These are phyloP conservation scores for Dreissena polymorpha DNA, from an alignment of 1,140 invertebrate species.

Conservation along the genomic window DNA sequence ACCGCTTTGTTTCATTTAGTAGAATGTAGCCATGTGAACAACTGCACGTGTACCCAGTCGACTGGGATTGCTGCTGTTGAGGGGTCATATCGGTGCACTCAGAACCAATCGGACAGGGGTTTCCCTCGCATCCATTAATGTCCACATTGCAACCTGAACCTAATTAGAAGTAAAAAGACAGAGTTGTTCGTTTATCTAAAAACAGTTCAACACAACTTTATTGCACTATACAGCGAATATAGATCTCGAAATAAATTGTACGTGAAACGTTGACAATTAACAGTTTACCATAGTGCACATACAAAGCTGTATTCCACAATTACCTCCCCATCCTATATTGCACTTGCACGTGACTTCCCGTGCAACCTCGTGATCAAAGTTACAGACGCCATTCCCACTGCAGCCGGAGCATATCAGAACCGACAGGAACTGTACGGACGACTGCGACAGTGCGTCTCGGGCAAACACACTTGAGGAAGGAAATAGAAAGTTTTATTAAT, in stretches of 20 bases:
- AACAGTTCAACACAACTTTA: neutral
- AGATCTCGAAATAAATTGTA: neutral
- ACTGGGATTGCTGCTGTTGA: neutral
- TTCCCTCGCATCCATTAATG: conserved; percentile 14
- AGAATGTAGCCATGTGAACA: neutral
- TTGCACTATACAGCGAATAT: neutral
- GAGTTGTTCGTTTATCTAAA: neutral
- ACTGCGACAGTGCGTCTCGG: too few species aligned
- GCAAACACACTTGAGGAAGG: too few species aligned
- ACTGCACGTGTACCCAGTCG: neutral
- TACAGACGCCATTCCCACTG: conserved; percentile 1
- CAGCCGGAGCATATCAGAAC: conserved; percentile 32
- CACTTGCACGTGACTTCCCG: conserved; percentile 12
- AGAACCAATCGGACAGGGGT: conserved; percentile 16
- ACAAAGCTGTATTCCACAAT: neutral
- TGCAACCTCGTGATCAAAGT: neutral
- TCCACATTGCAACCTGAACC: conserved; percentile 7
- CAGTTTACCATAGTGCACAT: neutral
- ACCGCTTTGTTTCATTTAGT: neutral
- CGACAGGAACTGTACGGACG: neutral
- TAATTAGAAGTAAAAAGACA: neutral
- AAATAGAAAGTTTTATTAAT: too few species aligned
- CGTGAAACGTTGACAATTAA: neutral
- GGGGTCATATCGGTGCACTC: conserved; percentile 23
- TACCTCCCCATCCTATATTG: conserved; percentile 37